Evolutionary conservation across 2,113 vertebrate species (phyloP).

Genomic region (Piaya cayana): DNA sequence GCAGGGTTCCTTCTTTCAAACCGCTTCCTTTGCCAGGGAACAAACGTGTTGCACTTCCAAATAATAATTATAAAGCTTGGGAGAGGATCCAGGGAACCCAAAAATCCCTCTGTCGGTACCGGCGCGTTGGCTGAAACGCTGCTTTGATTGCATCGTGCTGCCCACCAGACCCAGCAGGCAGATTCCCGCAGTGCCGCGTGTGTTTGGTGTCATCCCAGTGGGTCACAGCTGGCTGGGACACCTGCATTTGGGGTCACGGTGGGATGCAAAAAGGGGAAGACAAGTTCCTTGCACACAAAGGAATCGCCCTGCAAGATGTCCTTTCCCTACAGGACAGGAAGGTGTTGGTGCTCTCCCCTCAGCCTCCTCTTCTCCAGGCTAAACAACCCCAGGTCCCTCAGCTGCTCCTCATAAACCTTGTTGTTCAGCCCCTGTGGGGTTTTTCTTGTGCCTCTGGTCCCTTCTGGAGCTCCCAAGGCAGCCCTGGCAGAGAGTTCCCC

Average conservation of each 20-base stretch:
- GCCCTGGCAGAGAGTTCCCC: background rate
- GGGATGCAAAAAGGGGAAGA: background rate
- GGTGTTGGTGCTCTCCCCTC: too few species aligned
- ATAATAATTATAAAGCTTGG: background rate
- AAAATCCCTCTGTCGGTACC: background rate
- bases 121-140: background rate
- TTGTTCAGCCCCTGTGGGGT: background rate
- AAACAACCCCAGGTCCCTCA: too few species aligned
- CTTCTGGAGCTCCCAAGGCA: background rate
- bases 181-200: accelerated
- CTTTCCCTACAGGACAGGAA: too few species aligned
- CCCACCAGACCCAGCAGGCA: background rate
- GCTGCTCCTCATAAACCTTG: too few species aligned
- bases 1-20: constrained; percentile 34
- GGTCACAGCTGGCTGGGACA: background rate
- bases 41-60: constrained; percentile 6
- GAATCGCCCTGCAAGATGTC: background rate
- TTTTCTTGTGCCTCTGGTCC: background rate
- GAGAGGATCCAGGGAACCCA: constrained; percentile 10
- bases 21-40: constrained; percentile 40
- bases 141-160: background rate
- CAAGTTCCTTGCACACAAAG: background rate
- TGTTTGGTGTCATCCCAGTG: background rate
- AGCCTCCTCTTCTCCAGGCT: too few species aligned
- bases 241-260: background rate